Conservation (phyloP, 2,888 invertebrate species). For the Caprella mutica region DNA sequence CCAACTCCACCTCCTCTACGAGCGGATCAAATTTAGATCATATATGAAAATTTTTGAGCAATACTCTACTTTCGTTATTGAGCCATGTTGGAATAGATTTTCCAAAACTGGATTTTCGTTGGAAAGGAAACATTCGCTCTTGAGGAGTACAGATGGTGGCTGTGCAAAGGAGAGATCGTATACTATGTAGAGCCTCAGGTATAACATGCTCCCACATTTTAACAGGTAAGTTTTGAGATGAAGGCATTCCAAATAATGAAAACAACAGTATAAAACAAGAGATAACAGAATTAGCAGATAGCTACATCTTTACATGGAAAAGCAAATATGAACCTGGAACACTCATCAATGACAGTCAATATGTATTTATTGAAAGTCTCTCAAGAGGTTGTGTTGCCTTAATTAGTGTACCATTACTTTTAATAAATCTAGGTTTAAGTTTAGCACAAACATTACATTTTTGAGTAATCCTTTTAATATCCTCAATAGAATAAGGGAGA, state of each 20-base stretch:
- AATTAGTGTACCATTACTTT: neutral
- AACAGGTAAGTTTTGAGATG: slow-evolving; percentile 7
- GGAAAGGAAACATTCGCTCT: slow-evolving; percentile 3
- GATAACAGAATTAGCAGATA: slow-evolving; percentile 23
- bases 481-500: slow-evolving; percentile 7
- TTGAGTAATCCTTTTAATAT: slow-evolving; percentile 4
- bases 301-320: slow-evolving; percentile 33
- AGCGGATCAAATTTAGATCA: neutral
- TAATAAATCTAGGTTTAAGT: neutral
- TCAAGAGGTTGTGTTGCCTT: slow-evolving; percentile 11
- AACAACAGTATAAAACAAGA: slow-evolving; percentile 28
- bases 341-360: slow-evolving; percentile 35
- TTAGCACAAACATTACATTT: no score
- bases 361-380: slow-evolving; percentile 15
- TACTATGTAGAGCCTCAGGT: slow-evolving; percentile 31
- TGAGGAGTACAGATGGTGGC: slow-evolving; percentile 12
- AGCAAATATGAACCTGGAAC: slow-evolving; percentile 34
- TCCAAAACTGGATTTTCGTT: no score
- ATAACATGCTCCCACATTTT: slow-evolving; percentile 21
- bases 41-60: neutral
- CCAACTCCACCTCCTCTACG: slow-evolving; percentile 2
- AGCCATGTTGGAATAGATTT: neutral
- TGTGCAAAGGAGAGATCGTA: slow-evolving; percentile 26
- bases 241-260: slow-evolving; percentile 25
- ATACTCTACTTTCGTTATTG: neutral